These are phyloP conservation scores for Hoplostethus atlanticus DNA, from an alignment of 2,797 vertebrate species.

Conservation along the genomic window DNA sequence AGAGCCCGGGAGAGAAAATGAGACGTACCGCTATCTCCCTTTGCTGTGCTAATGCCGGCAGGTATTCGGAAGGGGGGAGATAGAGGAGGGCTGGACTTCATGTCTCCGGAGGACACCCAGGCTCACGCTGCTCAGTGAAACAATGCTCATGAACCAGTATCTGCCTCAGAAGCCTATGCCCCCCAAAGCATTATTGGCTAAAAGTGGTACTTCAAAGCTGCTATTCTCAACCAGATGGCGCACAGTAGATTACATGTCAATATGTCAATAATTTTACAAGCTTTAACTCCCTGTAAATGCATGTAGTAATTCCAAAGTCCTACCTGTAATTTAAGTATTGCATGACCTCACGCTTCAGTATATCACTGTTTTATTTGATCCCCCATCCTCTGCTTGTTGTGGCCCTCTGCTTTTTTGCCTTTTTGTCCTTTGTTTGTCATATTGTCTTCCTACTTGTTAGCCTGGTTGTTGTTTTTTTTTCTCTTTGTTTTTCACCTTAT, in stretches of 20 bases:
- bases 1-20: slow-evolving; percentile 38
- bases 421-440: too few species aligned
- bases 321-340: slow-evolving; percentile 41
- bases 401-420: too few species aligned
- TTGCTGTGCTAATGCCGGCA: slow-evolving; percentile 43
- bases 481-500: too few species aligned
- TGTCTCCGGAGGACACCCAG: background rate
- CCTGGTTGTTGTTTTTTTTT: too few species aligned
- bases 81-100: background rate
- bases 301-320: slow-evolving; percentile 36
- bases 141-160: background rate
- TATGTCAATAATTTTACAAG: background rate
- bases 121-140: background rate
- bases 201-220: background rate
- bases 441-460: too few species aligned
- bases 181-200: background rate
- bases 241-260: background rate
- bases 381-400: too few species aligned
- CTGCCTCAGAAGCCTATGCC: background rate
- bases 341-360: slow-evolving; percentile 41
- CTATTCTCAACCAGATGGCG: background rate
- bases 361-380: slow-evolving; percentile 43
- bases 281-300: background rate
- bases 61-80: background rate
- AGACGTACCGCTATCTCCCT: slow-evolving; percentile 36